A percentile compares a stretch with the other conserved stretches of the same genome.
phyloP scores from a whole-genome alignment of 2,113 vertebrate genomes.

The Picathartes gymnocephalus region DNA sequence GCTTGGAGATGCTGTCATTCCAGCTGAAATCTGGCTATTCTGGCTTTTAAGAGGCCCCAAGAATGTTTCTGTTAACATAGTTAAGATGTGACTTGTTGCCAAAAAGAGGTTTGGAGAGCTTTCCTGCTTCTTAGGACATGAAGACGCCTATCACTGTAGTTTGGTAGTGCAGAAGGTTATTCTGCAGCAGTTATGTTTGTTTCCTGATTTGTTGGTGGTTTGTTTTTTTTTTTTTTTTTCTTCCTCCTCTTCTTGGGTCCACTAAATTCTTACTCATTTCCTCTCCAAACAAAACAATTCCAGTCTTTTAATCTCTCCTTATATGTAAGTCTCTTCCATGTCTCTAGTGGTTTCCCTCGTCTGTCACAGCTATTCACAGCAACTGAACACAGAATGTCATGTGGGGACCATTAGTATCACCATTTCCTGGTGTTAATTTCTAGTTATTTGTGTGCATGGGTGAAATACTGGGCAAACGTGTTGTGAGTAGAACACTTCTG shows the following conservation, averaged over 20 bases:
- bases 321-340: neutral
- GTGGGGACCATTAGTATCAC: neutral
- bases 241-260: neutral
- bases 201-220: neutral
- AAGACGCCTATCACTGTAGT: neutral
- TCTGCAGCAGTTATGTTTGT: neutral
- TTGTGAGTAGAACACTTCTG: neutral
- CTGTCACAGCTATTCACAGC: neutral
- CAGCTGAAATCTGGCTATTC: neutral
- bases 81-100: neutral
- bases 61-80: neutral
- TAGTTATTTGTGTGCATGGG: neutral
- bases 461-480: neutral
- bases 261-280: slow-evolving; percentile 20
- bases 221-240: neutral
- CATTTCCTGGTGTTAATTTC: neutral
- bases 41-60: neutral
- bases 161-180: neutral
- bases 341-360: neutral
- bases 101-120: neutral
- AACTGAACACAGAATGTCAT: neutral
- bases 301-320: neutral
- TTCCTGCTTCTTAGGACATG: neutral
- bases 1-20: neutral
- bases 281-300: neutral